Conservation (phyloP, 2,113 vertebrate genomes). For the Microcebus ravelobensis region DNA sequence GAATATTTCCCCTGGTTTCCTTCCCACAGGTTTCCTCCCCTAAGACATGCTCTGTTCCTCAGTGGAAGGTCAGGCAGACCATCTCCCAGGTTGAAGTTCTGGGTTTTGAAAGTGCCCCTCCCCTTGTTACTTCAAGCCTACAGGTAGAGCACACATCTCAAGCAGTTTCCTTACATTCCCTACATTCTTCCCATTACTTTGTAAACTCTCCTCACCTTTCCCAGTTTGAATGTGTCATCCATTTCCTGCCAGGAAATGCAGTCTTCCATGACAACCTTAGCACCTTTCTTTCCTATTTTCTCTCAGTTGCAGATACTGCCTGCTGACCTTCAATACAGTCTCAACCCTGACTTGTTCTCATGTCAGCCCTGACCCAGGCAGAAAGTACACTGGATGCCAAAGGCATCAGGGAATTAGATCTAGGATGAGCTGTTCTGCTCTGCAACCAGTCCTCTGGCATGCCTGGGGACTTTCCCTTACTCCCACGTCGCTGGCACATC, state of each 20-base stretch:
- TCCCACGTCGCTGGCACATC: background rate
- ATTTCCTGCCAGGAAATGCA: background rate
- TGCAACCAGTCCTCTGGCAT: background rate
- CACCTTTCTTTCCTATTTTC: background rate
- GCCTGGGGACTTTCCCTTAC: background rate
- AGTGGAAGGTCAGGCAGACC: background rate
- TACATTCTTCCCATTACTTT: background rate
- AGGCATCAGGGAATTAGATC: background rate
- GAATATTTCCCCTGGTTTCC: background rate
- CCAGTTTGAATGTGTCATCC: background rate
- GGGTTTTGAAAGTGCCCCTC: background rate
- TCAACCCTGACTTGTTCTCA: background rate
- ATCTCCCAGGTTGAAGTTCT: background rate
- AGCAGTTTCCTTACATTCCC: background rate
- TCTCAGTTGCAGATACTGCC: background rate
- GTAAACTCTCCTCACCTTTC: background rate
- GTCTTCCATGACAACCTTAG: background rate
- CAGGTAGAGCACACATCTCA: background rate
- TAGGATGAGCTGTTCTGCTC: background rate
- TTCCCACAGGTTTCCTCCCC: background rate
- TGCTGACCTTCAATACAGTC: background rate
- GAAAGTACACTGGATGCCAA: background rate
- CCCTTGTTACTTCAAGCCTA: background rate
- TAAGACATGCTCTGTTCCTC: background rate
- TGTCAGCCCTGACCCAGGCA: background rate